Percentiles rank a stretch among this genome's conserved stretches.
phyloP scores from a whole-genome alignment of 2,888 invertebrate genomes.

The Chrysomela aeneicollis region DNA sequence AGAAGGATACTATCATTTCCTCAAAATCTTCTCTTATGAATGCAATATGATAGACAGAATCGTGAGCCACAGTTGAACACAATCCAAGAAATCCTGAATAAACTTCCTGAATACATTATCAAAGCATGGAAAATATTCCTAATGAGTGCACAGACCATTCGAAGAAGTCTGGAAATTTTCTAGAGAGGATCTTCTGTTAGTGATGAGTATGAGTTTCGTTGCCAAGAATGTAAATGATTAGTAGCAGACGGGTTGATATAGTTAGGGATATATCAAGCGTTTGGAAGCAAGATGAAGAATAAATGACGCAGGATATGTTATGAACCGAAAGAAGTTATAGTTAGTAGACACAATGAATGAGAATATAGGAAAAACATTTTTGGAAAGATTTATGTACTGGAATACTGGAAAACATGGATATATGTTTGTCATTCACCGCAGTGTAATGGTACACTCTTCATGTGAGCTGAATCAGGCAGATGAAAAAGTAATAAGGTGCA shows the following conservation, averaged over 20 bases:
- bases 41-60: background rate
- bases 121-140: constrained; percentile 5
- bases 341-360: background rate
- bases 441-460: too few species aligned
- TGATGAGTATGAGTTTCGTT: background rate
- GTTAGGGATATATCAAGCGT: background rate
- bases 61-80: constrained; percentile 14
- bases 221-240: background rate
- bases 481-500: background rate
- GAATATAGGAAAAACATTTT: too few species aligned
- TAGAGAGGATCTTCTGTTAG: background rate
- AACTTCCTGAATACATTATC: constrained; percentile 10
- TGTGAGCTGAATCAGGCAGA: background rate
- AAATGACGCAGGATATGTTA: background rate
- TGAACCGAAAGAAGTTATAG: background rate
- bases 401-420: too few species aligned
- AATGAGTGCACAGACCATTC: constrained; percentile 13
- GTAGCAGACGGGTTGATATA: background rate
- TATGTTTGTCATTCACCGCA: too few species aligned
- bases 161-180: background rate
- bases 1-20: background rate
- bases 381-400: too few species aligned
- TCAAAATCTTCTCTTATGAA: background rate
- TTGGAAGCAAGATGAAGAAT: background rate
- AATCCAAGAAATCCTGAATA: constrained; percentile 15